Evolutionary conservation across 1,140 invertebrate species (phyloP).

Genomic region (Rhagoletis zephyria): DNA sequence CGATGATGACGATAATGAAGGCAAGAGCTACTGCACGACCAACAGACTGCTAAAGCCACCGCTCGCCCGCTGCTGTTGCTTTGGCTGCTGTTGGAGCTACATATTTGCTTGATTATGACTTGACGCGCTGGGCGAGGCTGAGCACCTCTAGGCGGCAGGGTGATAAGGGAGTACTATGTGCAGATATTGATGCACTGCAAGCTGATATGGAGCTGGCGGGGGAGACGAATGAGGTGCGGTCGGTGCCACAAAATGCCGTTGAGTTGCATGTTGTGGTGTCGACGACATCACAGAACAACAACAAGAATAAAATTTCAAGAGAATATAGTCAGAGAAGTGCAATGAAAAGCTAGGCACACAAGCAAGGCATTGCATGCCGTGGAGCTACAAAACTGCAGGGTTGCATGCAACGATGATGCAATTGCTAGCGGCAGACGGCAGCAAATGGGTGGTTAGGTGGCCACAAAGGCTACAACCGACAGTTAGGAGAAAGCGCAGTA

Average conservation of each 20-base stretch:
- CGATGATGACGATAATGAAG: constrained; percentile 41
- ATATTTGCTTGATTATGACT: not conserved
- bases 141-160: not conserved
- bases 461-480: not conserved
- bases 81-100: not conserved
- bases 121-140: not conserved
- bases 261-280: constrained; percentile 7
- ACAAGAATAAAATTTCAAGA: not conserved
- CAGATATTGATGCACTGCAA: constrained; percentile 1
- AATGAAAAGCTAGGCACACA: not conserved
- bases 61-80: not conserved
- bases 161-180: not conserved
- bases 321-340: not conserved
- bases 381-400: constrained; percentile 15
- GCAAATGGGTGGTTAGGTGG: constrained; percentile 12
- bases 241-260: constrained; percentile 9
- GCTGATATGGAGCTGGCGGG: not conserved
- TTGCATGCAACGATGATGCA: constrained; percentile 1
- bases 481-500: not conserved
- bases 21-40: not conserved
- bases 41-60: no score
- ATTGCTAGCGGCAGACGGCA: not conserved
- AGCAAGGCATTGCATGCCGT: not conserved
- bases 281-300: constrained; percentile 13
- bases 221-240: not conserved